Conservation (phyloP, 2,797 vertebrate species). For the Microctenopoma steveboyesi region DNA sequence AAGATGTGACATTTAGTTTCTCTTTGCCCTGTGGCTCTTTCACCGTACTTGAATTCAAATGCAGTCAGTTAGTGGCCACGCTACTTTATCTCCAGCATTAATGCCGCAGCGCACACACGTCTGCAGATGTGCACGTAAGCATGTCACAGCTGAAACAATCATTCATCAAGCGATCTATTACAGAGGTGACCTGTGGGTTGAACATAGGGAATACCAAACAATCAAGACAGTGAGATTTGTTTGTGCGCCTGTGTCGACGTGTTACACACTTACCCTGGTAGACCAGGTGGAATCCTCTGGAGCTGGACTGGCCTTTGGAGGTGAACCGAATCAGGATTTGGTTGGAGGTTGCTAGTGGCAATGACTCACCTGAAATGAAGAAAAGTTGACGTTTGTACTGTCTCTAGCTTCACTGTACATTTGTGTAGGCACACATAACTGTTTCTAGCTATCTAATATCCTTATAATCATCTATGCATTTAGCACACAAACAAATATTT, state of each 20-base stretch:
- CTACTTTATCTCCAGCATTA: slow-evolving; percentile 36
- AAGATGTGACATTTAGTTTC: slow-evolving; percentile 9
- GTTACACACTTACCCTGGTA: slow-evolving; percentile 91
- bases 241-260: neutral
- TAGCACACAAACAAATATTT: neutral
- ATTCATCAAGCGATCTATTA: slow-evolving; percentile 34
- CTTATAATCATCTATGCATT: neutral
- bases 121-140: slow-evolving; percentile 14
- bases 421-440: neutral
- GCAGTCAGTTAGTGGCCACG: neutral
- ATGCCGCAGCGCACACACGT: slow-evolving; percentile 23
- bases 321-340: slow-evolving; percentile 96
- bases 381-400: slow-evolving; percentile 14
- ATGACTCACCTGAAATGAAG: slow-evolving; percentile 89
- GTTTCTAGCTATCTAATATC: neutral
- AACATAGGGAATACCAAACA: slow-evolving; percentile 22
- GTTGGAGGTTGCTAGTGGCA: slow-evolving; percentile 95
- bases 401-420: slow-evolving; percentile 16
- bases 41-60: slow-evolving; percentile 21
- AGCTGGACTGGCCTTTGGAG: slow-evolving; percentile 93
- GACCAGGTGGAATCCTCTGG: slow-evolving; percentile 95
- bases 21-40: slow-evolving; percentile 7
- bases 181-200: neutral
- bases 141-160: slow-evolving; percentile 27
- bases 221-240: slow-evolving; percentile 6